These are phyloP conservation scores for Lycocerus yunnanus DNA, from an alignment of 2,888 invertebrate species.

Conservation along the genomic window DNA sequence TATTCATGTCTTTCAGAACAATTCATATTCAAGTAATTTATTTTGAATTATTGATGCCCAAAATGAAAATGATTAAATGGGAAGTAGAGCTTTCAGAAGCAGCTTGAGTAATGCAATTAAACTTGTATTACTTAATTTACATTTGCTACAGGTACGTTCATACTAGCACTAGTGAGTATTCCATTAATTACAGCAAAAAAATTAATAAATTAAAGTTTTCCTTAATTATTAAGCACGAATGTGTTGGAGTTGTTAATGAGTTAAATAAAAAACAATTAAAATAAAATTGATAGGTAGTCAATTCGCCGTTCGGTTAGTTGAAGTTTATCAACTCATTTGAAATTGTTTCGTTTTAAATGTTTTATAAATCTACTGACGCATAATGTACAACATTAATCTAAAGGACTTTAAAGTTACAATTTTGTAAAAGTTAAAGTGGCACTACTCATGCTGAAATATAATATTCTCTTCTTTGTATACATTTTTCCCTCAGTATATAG, in stretches of 20 bases:
- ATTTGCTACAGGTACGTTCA: no score
- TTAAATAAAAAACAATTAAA: background rate
- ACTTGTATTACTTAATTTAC: no score
- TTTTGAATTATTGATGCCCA: background rate
- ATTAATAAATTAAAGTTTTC: background rate
- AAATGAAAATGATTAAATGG: background rate
- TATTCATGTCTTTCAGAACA: no score
- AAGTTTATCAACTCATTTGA: background rate
- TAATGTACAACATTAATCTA: conserved; percentile 4
- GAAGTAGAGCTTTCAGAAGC: background rate
- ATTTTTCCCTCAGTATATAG: conserved; percentile 81
- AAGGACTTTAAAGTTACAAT: background rate
- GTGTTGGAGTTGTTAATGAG: background rate
- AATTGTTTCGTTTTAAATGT: background rate
- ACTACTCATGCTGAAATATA: conserved; percentile 70
- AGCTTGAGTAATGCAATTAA: background rate
- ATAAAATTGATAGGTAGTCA: background rate
- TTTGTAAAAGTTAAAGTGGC: conserved; percentile 35
- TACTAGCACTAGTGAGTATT: no score
- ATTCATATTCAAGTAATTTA: background rate
- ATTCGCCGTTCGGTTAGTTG: background rate
- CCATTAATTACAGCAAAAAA: no score
- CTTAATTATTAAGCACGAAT: background rate
- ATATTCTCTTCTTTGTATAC: conserved; percentile 74
- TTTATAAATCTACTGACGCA: background rate